Percentiles rank a stretch among this genome's conserved stretches.
phyloP scores from a whole-genome alignment of 2,888 invertebrate species.

The Callinectes sapidus region DNA sequence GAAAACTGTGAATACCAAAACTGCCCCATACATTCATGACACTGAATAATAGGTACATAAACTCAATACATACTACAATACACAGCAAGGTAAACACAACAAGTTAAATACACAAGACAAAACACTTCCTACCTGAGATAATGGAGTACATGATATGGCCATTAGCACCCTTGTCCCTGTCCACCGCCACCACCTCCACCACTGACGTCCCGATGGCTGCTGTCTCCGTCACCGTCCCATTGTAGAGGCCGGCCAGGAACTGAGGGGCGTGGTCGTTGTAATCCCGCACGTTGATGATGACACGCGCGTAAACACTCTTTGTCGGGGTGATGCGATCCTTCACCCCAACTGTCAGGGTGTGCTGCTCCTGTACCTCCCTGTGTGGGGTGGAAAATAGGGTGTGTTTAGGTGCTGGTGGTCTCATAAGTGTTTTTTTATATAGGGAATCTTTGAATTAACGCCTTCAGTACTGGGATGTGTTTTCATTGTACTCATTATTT shows the following conservation, averaged over 20 bases:
- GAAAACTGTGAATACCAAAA: too few relatives aligned
- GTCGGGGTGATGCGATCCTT: constrained; percentile 93
- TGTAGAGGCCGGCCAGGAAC: constrained; percentile 80
- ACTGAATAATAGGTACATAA: too few relatives aligned
- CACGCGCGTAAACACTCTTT: constrained; percentile 86
- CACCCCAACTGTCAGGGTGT: constrained; percentile 91
- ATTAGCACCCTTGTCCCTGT: constrained; percentile 89
- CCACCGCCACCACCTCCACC: constrained; percentile 85
- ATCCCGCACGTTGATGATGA: constrained; percentile 87
- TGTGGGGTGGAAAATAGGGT: not conserved
- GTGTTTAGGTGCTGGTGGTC: too few relatives aligned
- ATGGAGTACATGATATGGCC: constrained; percentile 89
- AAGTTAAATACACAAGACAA: not conserved
- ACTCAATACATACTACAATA: not conserved
- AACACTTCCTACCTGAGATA: constrained; percentile 81
- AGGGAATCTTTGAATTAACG: too few relatives aligned
- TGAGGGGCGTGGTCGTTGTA: constrained; percentile 89
- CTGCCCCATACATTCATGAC: too few relatives aligned
- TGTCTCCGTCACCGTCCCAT: constrained; percentile 82
- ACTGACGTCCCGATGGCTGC: constrained; percentile 86
- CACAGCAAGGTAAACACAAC: too few relatives aligned
- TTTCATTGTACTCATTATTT: too few relatives aligned
- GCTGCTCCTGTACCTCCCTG: constrained; percentile 77
- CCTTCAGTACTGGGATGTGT: too few relatives aligned
- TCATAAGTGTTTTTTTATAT: too few relatives aligned